Evolutionary conservation across 2,113 vertebrate genomes (phyloP).

Genomic region (Nycticorax nycticorax): DNA sequence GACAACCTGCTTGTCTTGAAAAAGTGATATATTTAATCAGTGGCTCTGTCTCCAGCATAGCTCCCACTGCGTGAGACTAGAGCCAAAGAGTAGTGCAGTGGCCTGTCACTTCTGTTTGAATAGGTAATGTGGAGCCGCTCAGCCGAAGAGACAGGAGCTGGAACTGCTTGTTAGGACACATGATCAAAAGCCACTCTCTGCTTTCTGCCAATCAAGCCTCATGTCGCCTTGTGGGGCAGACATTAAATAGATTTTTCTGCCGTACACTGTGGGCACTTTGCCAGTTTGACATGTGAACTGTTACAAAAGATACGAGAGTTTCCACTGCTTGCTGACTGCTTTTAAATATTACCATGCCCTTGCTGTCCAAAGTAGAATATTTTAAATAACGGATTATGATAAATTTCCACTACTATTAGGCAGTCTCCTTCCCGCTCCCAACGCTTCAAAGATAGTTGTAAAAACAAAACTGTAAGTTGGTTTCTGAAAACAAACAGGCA

Average conservation of each 20-base stretch:
- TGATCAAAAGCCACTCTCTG: slow-evolving; percentile 95
- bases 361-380: slow-evolving; percentile 72
- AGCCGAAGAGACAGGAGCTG: slow-evolving; percentile 92
- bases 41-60: slow-evolving; percentile 76
- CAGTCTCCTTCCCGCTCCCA: slow-evolving; percentile 42
- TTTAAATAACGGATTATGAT: slow-evolving; percentile 73
- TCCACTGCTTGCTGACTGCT: slow-evolving; percentile 76
- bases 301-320: slow-evolving; percentile 84
- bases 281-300: slow-evolving; percentile 93
- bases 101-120: slow-evolving; percentile 97
- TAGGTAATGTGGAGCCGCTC: slow-evolving; percentile 93
- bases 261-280: slow-evolving; percentile 82
- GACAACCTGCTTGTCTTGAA: slow-evolving; percentile 86
- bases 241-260: slow-evolving; percentile 93
- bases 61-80: slow-evolving; percentile 84
- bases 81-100: slow-evolving; percentile 84
- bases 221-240: slow-evolving; percentile 91
- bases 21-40: slow-evolving; percentile 86
- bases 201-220: slow-evolving; percentile 96
- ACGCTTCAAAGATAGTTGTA: slow-evolving; percentile 30
- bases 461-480: slow-evolving; percentile 33
- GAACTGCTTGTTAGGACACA: slow-evolving; percentile 98
- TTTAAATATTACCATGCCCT: slow-evolving; percentile 77
- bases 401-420: slow-evolving; percentile 64
- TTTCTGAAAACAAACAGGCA: slow-evolving; percentile 42